Conservation (phyloP, 2,113 vertebrate genomes). For the Lutjanus erythropterus region DNA sequence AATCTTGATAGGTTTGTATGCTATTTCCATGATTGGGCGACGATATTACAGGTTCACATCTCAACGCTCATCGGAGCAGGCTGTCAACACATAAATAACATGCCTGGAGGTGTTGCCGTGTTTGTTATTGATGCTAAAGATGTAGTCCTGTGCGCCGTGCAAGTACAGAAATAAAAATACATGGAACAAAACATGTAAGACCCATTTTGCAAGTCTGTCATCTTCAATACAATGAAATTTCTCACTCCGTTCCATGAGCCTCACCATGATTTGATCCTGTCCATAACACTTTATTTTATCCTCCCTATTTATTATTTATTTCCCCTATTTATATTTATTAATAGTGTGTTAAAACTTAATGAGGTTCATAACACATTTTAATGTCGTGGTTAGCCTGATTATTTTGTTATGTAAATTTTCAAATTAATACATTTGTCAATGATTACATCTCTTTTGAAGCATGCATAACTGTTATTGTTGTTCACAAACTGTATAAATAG, state of each 20-base stretch:
- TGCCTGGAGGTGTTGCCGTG: constrained; percentile 22
- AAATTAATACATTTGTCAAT: not conserved
- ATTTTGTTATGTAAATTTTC: not conserved
- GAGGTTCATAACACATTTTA: not conserved
- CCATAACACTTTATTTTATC: not conserved
- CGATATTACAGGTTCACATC: constrained; percentile 33
- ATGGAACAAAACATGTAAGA: constrained; percentile 50
- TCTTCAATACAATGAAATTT: constrained; percentile 35
- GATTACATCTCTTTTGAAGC: not conserved
- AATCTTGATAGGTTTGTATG: constrained; percentile 4
- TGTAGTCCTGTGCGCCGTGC: constrained; percentile 1
- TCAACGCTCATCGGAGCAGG: constrained; percentile 34
- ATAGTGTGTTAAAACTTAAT: not conserved
- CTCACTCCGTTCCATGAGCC: not conserved
- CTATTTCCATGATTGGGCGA: constrained; percentile 21
- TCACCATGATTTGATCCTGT: not conserved
- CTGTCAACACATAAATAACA: constrained; percentile 54
- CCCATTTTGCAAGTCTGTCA: constrained; percentile 35
- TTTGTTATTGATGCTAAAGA: constrained; percentile 16
- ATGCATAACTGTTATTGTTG: not conserved
- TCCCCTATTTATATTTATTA: too few species aligned
- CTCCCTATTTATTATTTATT: not conserved
- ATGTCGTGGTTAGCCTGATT: not conserved
- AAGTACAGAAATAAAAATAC: constrained; percentile 13
- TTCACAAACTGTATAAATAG: too few species aligned